phyloP scores from a whole-genome alignment of 2,113 vertebrate species.

The Fregata magnificens region DNA sequence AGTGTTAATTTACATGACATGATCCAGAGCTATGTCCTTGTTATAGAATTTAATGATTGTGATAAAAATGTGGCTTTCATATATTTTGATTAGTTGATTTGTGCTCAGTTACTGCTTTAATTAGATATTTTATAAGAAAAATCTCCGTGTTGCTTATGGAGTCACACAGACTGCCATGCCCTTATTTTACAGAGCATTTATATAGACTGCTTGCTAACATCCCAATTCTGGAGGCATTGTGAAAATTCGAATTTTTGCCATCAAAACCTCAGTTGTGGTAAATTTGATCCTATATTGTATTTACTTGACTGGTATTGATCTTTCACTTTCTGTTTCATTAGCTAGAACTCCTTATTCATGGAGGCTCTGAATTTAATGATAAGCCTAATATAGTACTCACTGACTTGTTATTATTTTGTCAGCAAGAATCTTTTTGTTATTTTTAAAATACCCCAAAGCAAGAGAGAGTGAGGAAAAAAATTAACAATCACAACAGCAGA shows the following conservation, averaged over 20 bases:
- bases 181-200: background rate
- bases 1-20: background rate
- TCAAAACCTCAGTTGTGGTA: background rate
- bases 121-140: background rate
- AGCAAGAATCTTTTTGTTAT: constrained; percentile 18
- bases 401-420: constrained; percentile 28
- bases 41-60: background rate
- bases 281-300: background rate
- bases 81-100: background rate
- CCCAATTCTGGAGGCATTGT: background rate
- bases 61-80: background rate
- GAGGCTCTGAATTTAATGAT: constrained; percentile 6
- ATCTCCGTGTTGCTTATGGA: background rate
- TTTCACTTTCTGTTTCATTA: constrained; percentile 54
- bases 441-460: constrained; percentile 21
- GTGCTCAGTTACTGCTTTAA: background rate
- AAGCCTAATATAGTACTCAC: constrained; percentile 17
- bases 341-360: constrained; percentile 17
- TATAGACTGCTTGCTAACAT: background rate
- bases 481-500: constrained; percentile 22
- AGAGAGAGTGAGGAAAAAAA: background rate
- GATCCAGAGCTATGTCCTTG: background rate
- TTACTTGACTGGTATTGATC: constrained; percentile 53
- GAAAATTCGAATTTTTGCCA: background rate
- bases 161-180: background rate